phyloP scores from a whole-genome alignment of 2,797 vertebrate genomes.

The Spea hammondii region DNA sequence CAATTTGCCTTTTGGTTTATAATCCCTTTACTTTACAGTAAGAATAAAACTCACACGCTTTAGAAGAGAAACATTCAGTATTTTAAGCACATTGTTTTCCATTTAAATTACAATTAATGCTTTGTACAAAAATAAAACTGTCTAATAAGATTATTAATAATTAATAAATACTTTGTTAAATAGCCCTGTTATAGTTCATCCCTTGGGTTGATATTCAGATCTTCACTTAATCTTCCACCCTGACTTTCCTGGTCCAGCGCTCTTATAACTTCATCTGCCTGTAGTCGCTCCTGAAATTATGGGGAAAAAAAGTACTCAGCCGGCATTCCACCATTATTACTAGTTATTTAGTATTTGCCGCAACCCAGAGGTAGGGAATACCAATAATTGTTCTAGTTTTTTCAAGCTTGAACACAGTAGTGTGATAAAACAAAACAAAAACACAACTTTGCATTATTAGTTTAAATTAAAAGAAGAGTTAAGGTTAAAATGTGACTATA shows the following conservation, averaged over 20 bases:
- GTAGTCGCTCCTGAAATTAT: slow-evolving; percentile 82
- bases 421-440: no score
- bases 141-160: slow-evolving; percentile 83
- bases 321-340: no score
- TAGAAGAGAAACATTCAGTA: slow-evolving; percentile 57
- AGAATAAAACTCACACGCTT: slow-evolving; percentile 35
- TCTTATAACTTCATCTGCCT: slow-evolving; percentile 89
- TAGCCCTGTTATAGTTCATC: slow-evolving; percentile 83
- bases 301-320: not conserved
- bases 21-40: no score
- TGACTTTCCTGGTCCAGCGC: slow-evolving; percentile 75
- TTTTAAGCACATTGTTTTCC: slow-evolving; percentile 37
- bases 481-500: no score
- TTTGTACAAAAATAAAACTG: slow-evolving; percentile 94
- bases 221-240: slow-evolving; percentile 66
- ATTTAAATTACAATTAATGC: slow-evolving; percentile 68
- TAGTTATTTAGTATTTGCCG: no score
- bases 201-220: slow-evolving; percentile 85
- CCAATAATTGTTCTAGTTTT: no score
- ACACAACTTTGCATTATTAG: no score
- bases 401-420: no score
- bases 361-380: no score
- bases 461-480: no score
- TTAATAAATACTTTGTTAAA: slow-evolving; percentile 87
- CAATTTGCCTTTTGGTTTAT: no score